These are phyloP conservation scores for Calliopum simillimum DNA, from an alignment of 2,888 invertebrate genomes.

Conservation along the genomic window DNA sequence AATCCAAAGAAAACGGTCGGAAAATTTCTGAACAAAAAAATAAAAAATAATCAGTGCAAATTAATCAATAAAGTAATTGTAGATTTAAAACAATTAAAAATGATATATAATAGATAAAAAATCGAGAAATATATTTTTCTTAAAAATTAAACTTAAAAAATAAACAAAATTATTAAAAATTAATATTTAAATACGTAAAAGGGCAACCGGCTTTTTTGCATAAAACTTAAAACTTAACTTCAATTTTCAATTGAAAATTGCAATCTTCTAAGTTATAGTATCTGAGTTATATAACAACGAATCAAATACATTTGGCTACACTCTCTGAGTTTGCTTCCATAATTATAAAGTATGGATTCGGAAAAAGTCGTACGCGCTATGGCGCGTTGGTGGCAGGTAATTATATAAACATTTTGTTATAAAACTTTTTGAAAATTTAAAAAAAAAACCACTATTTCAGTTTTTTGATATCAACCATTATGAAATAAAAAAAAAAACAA, in stretches of 20 bases:
- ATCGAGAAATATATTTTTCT: background rate
- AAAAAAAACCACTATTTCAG: constrained; percentile 9
- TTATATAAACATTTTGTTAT: constrained; percentile 28
- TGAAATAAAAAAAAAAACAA: too few species aligned
- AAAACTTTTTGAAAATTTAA: too few species aligned
- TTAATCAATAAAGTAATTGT: background rate
- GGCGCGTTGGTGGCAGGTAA: constrained; percentile 69
- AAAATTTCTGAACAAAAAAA: constrained; percentile 2
- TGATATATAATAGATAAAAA: background rate
- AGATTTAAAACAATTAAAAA: background rate
- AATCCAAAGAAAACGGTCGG: constrained; percentile 30
- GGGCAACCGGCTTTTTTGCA: background rate
- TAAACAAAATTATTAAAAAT: too few species aligned
- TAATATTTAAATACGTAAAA: background rate
- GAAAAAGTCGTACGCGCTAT: constrained; percentile 67
- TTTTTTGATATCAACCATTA: too few species aligned
- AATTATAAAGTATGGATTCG: constrained; percentile 59
- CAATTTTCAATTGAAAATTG: background rate
- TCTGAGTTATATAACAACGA: background rate
- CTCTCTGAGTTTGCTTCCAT: background rate
- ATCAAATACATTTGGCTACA: background rate
- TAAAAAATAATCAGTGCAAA: background rate
- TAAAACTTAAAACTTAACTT: background rate
- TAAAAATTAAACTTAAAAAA: background rate
- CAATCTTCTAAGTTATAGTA: background rate